Evolutionary conservation across 2,113 vertebrate species (phyloP).

Genomic region (Dicentrarchus labrax): DNA sequence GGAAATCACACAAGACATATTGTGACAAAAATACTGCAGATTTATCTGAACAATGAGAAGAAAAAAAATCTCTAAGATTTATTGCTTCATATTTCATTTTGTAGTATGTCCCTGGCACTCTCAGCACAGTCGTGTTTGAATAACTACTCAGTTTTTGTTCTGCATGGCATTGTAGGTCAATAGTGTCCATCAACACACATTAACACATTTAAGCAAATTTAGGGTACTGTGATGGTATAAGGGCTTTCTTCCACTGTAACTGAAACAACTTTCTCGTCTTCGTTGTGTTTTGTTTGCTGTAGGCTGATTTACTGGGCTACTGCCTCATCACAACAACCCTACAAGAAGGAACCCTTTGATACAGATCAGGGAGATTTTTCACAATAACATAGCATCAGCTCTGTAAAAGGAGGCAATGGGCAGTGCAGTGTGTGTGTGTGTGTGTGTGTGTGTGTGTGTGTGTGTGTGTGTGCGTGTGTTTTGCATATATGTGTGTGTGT

Average conservation of each 20-base stretch:
- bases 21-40: background rate
- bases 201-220: background rate
- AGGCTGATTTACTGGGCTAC: slow-evolving; percentile 12
- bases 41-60: no score
- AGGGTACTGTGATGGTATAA: background rate
- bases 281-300: slow-evolving; percentile 15
- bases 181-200: background rate
- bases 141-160: background rate
- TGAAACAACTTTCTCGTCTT: background rate
- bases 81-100: background rate
- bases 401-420: slow-evolving; percentile 5
- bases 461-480: background rate
- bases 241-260: background rate
- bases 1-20: background rate
- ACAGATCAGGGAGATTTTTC: slow-evolving; percentile 10
- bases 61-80: background rate
- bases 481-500: slow-evolving; percentile 25
- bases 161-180: background rate
- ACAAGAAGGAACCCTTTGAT: slow-evolving; percentile 33
- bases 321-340: slow-evolving; percentile 24
- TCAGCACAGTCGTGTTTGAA: background rate
- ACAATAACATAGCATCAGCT: slow-evolving; percentile 14
- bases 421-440: slow-evolving; percentile 4
- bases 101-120: background rate
- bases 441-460: slow-evolving; percentile 2